Evolutionary conservation across 2,113 vertebrate species (phyloP), one percentile per base, ranked within the genome.

Genomic region (Alaudala cheleensis): DNA sequence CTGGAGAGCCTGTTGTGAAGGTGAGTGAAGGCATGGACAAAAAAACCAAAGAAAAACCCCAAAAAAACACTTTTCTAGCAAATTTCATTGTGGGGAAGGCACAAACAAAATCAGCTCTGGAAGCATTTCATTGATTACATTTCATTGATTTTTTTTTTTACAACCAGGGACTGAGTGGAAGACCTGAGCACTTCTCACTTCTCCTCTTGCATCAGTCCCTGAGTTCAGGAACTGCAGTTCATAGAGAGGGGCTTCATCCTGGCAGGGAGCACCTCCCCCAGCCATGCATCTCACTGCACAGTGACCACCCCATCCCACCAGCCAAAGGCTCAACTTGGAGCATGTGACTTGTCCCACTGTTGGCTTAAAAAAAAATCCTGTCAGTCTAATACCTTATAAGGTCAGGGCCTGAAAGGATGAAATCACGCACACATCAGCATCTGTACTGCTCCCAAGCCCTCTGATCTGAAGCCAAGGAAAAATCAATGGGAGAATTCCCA

Each of bases 1-100:
- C 98, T 9, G 99, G 99, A 87, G 98, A 99, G 80, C 99, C 99
- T 69, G 93, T 98, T 65, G 98, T 97, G 81, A 98, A 98, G 98
- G 99, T 99, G 92, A 97, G 94, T 56, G 65, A 56, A 84, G 24
- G 11, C 37, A 33, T 26, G 76, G 50, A 4, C 6, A 5, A 12
- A 58, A 45, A 6, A 4, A 54, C 34, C 39, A 40, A 28, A 29
- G 24, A 8, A 8, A 15, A 5, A 50, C 34, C 39, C 37, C 10
- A 37, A 15, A 44, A 28, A 19, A 18, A 21, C 1, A 17, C 28
- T 22, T 45, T 65, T 70, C 11, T 61, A 54, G 50, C 26, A 44
- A 50, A 76, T 14, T 16, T 39, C 7, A 3, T 31, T 44, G 34
- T 69, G 42, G 17, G n/a, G 14, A 61, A 47, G 9, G 28, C n/a